phyloP scores from a whole-genome alignment of 2,113 vertebrate genomes.

The Picathartes gymnocephalus region DNA sequence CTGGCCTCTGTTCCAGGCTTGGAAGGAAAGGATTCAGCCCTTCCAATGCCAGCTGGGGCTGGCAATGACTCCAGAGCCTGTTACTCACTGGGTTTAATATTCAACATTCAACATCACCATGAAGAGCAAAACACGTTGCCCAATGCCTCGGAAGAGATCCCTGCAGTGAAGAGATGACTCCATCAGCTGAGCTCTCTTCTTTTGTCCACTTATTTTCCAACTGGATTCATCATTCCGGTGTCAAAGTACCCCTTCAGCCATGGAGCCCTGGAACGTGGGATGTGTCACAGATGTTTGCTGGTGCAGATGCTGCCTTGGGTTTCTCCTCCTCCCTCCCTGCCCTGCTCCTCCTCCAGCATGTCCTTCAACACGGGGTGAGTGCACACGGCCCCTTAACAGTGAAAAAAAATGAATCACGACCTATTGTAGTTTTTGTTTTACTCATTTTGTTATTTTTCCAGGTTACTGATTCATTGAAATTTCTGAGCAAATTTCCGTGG shows the following conservation, averaged over 20 bases:
- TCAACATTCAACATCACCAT: neutral
- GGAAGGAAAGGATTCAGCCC: neutral
- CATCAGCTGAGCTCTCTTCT: neutral
- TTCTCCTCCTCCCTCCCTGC: neutral
- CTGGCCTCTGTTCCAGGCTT: neutral
- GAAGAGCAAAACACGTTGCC: neutral
- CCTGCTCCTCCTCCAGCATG: neutral
- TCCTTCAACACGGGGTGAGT: neutral
- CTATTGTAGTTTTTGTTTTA: constrained; percentile 16
- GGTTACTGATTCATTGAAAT: constrained; percentile 34
- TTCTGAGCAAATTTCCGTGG: neutral
- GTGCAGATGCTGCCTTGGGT: neutral
- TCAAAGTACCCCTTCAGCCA: neutral
- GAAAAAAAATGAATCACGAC: constrained; percentile 35
- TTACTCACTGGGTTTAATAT: neutral
- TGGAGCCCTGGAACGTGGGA: neutral
- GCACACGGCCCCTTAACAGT: neutral
- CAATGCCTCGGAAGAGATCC: neutral
- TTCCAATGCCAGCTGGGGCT: neutral
- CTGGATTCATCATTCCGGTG: neutral
- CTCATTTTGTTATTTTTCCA: constrained; percentile 8
- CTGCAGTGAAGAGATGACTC: neutral
- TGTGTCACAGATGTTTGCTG: neutral
- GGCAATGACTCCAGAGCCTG: neutral
- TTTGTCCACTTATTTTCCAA: neutral